A percentile compares a stretch with the other conserved stretches of the same genome.
Evolutionary conservation across 2,888 invertebrate genomes (phyloP).

Genomic region (Molanna angustata): DNA sequence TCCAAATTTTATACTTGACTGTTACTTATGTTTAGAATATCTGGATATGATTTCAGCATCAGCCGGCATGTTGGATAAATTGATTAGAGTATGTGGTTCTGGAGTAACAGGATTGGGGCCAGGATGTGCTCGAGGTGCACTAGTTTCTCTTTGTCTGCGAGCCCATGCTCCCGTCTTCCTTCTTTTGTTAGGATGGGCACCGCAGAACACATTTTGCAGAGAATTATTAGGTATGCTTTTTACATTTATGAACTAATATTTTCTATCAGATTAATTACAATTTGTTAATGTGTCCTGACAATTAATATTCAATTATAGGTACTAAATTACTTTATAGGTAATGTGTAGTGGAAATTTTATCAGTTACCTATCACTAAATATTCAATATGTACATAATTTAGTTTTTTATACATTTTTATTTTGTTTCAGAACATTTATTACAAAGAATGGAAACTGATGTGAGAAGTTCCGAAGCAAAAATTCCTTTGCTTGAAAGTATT

Average conservation of each 20-base stretch:
- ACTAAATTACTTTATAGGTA: too few relatives aligned
- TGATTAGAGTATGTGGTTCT: slow-evolving; percentile 23
- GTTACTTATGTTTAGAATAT: neutral
- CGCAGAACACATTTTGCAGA: slow-evolving; percentile 27
- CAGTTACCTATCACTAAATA: too few relatives aligned
- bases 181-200: slow-evolving; percentile 37
- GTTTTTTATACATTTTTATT: neutral
- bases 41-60: slow-evolving; percentile 20
- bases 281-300: too few relatives aligned
- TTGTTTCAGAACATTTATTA: slow-evolving; percentile 45
- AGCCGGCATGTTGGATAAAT: slow-evolving; percentile 24
- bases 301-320: too few relatives aligned
- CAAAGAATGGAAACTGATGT: slow-evolving; percentile 52
- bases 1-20: too few relatives aligned
- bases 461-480: slow-evolving; percentile 43
- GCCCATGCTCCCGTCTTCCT: slow-evolving; percentile 42
- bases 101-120: slow-evolving; percentile 22
- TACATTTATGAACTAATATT: too few relatives aligned
- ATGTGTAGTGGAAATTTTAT: too few relatives aligned
- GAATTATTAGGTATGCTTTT: slow-evolving; percentile 25
- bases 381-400: too few relatives aligned
- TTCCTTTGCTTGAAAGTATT: slow-evolving; percentile 47
- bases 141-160: slow-evolving; percentile 41
- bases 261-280: too few relatives aligned
- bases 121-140: slow-evolving; percentile 33